phyloP scores from a whole-genome alignment of 2,888 invertebrate genomes.

The Apodemia mormo region DNA sequence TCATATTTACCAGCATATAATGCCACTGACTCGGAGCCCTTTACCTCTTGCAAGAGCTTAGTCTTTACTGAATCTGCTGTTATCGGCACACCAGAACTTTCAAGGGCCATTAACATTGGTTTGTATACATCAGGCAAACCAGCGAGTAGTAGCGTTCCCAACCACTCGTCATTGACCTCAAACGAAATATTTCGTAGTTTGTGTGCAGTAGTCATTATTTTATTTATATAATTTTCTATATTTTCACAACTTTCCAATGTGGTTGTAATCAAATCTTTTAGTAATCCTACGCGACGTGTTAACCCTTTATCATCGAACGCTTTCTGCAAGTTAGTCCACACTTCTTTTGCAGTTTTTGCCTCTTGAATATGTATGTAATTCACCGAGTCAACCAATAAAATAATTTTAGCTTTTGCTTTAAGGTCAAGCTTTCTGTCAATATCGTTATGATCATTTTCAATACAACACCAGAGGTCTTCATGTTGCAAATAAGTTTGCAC shows the following conservation, averaged over 20 bases:
- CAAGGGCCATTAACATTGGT: conserved; percentile 34
- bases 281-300: conserved; percentile 32
- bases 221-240: conserved; percentile 38
- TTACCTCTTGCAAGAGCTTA: conserved; percentile 16
- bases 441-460: conserved; percentile 7
- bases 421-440: conserved; percentile 19
- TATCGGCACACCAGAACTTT: conserved; percentile 20
- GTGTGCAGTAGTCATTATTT: conserved; percentile 37
- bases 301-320: conserved; percentile 38
- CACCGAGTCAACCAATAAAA: conserved; percentile 30
- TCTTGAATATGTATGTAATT: conserved; percentile 36
- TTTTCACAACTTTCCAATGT: conserved; percentile 28
- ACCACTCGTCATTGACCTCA: conserved; percentile 36
- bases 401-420: conserved; percentile 17
- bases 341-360: conserved; percentile 30
- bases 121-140: conserved; percentile 35
- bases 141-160: conserved; percentile 35
- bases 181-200: conserved; percentile 37
- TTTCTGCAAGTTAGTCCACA: conserved; percentile 5
- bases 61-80: conserved; percentile 13
- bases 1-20: too few species aligned
- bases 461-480: conserved; percentile 37
- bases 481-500: conserved; percentile 36
- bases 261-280: conserved; percentile 36
- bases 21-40: too few species aligned